Evolutionary conservation across 2,888 invertebrate genomes (phyloP), one percentile per base, ranked within the genome.

Genomic region (Cataglyphis rosenhaueri): DNA sequence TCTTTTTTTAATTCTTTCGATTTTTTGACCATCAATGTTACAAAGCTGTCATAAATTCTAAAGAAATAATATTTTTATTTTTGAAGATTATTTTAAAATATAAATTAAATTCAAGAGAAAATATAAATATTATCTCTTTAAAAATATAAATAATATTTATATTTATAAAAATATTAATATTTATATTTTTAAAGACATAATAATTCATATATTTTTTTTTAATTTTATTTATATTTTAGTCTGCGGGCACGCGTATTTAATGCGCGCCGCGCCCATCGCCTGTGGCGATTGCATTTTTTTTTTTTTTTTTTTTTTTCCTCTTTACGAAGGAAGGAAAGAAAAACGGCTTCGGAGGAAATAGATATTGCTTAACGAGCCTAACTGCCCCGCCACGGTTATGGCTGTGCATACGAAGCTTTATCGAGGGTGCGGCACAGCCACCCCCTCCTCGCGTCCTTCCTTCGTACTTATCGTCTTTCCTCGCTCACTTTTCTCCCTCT

Each of bases 321-420:
- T 78, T 92, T 91, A 92, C 89, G 84, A 88, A 92, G 90, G 83
- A 88, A 92, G 89, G 89, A 91, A 90, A 92, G 91, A 92, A 91
- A 92, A 92, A 92, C 91, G 92, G 91, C 92, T 92, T 84, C 88
- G 84, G 84, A 91, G 93, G 93, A 94, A 94, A 94, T 93, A 93
- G 94, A 94, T 94, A 93, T 94, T 93, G 92, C 91, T 92, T 90
- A 92, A 92, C 91, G 87, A 89, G 89, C 90, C 91, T 92, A 92
- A 92, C 92, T 90, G 90, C 88, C 87, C 88, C 85, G 84, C 88
- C 90, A 85, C 87, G 85, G 89, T 88, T 91, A 90, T 84, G 88
- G 87, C 83, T 75, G 71, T 73, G 70, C 78, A 87, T 68, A 82
- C 68, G 85, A 71, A 87, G 87, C 87, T 83, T 78, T 88, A 84